These are phyloP conservation scores for Gryon sp. DNA, from an alignment of 1,140 invertebrate genomes.

Conservation along the genomic window DNA sequence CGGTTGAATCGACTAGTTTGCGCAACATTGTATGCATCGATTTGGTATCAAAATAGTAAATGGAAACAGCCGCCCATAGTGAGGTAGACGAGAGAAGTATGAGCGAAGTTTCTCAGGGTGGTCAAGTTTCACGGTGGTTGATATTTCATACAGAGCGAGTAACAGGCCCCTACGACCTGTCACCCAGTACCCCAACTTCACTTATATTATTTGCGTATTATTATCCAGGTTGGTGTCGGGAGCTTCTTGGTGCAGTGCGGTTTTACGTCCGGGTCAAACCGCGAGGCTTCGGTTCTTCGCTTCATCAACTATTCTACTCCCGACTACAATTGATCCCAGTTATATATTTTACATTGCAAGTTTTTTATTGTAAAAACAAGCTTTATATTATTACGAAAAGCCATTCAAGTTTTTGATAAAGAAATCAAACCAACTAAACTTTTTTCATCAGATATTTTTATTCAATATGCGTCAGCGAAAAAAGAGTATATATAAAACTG, in stretches of 20 bases:
- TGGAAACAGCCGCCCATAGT: constrained; percentile 37
- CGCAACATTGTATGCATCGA: constrained; percentile 22
- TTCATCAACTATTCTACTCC: constrained; percentile 18
- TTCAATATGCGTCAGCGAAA: too few species aligned
- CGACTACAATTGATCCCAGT: constrained; percentile 39
- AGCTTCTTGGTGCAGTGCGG: constrained; percentile 74
- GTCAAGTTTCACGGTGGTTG: constrained; percentile 79
- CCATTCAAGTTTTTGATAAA: too few species aligned
- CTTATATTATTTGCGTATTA: constrained; percentile 74
- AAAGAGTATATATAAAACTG: not conserved
- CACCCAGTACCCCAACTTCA: constrained; percentile 69
- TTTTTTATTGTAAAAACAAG: too few species aligned
- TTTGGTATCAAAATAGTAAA: constrained; percentile 38
- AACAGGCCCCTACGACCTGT: constrained; percentile 70
- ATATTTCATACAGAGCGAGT: constrained; percentile 79
- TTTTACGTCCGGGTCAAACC: constrained; percentile 75
- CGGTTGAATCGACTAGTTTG: constrained; percentile 1
- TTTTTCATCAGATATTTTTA: too few species aligned
- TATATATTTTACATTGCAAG: not conserved
- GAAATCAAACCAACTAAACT: too few species aligned
- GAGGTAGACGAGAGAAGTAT: constrained; percentile 51
- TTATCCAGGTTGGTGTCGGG: constrained; percentile 65
- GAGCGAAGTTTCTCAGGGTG: constrained; percentile 77
- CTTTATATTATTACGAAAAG: too few species aligned
- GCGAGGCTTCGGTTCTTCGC: constrained; percentile 47